phyloP scores from a whole-genome alignment of 2,888 invertebrate genomes.

The Drosophila infuscata region DNA sequence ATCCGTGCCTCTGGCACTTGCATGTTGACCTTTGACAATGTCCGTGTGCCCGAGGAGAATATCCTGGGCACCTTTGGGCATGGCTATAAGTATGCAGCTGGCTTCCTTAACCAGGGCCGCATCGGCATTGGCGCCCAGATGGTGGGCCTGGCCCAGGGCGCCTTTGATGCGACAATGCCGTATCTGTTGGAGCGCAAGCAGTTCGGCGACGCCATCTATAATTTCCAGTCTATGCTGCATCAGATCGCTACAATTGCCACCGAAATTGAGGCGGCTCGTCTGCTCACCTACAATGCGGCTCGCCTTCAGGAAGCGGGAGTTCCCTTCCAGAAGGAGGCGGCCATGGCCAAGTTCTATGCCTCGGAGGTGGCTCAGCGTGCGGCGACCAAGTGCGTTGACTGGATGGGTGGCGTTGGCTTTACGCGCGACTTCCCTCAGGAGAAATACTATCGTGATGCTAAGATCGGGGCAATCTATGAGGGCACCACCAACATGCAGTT shows the following conservation, averaged over 20 bases:
- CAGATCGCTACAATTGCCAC: slow-evolving; percentile 96
- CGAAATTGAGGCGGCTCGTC: slow-evolving; percentile 94
- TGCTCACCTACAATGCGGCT: slow-evolving; percentile 97
- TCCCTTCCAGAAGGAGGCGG: slow-evolving; percentile 96
- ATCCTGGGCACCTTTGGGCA: slow-evolving; percentile 95
- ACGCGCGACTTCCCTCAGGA: slow-evolving; percentile 98
- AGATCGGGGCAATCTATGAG: slow-evolving; percentile 99
- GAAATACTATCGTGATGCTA: slow-evolving; percentile 97
- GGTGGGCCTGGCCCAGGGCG: slow-evolving; percentile 97
- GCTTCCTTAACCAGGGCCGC: slow-evolving; percentile 96
- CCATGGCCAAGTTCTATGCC: slow-evolving; percentile 97
- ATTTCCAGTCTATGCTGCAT: slow-evolving; percentile 98
- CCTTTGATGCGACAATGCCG: slow-evolving; percentile 97
- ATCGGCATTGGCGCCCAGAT: slow-evolving; percentile 96
- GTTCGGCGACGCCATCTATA: slow-evolving; percentile 95
- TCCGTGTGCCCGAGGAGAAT: slow-evolving; percentile 92
- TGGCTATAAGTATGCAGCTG: slow-evolving; percentile 98
- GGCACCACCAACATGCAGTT: slow-evolving; percentile 99
- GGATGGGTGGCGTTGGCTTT: slow-evolving; percentile 99
- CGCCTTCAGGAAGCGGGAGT: slow-evolving; percentile 93
- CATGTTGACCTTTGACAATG: slow-evolving; percentile 97
- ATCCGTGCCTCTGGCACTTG: slow-evolving; percentile 97
- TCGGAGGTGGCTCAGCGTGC: slow-evolving; percentile 95
- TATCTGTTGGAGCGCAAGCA: slow-evolving; percentile 97
- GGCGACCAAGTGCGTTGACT: slow-evolving; percentile 97